Conservation (phyloP, 2,797 vertebrate species). For the Eulemur rubriventer region DNA sequence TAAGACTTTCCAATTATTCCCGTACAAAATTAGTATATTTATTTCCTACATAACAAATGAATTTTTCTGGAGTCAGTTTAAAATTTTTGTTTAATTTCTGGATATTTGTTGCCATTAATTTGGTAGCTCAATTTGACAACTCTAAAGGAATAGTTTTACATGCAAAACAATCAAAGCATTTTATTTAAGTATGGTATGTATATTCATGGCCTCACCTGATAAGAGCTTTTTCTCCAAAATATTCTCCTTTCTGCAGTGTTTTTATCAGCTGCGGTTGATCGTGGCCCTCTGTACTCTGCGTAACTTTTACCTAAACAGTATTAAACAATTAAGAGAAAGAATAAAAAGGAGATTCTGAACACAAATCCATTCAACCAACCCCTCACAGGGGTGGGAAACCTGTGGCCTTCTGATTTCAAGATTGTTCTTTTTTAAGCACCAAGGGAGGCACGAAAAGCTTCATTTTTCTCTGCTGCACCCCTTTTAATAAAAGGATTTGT, state of each 20-base stretch:
- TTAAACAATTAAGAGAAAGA: not conserved
- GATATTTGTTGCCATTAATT: not conserved
- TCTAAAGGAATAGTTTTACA: not conserved
- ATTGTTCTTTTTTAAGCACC: no score
- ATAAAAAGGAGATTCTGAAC: not conserved
- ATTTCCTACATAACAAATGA: not conserved
- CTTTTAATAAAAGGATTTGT: no score
- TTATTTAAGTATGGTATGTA: not conserved
- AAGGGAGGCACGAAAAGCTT: no score
- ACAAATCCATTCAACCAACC: not conserved
- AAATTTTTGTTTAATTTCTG: not conserved
- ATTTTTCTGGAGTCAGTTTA: not conserved
- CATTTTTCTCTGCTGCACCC: no score
- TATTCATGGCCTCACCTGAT: constrained; percentile 88
- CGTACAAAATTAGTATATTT: not conserved
- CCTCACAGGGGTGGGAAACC: not conserved
- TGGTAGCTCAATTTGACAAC: not conserved
- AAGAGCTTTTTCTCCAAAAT: constrained; percentile 96
- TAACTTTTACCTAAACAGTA: constrained; percentile 91
- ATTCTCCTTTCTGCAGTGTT: constrained; percentile 93
- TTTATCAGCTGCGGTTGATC: constrained; percentile 92
- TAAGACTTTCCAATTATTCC: not conserved
- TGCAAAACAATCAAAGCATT: not conserved
- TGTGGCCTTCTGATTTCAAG: no score
- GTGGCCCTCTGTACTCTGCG: constrained; percentile 90